A percentile compares a stretch with the other conserved stretches of the same genome.
These are phyloP conservation scores for Chrysotoxum bicinctum DNA, from an alignment of 2,888 invertebrate species.

Conservation along the genomic window DNA sequence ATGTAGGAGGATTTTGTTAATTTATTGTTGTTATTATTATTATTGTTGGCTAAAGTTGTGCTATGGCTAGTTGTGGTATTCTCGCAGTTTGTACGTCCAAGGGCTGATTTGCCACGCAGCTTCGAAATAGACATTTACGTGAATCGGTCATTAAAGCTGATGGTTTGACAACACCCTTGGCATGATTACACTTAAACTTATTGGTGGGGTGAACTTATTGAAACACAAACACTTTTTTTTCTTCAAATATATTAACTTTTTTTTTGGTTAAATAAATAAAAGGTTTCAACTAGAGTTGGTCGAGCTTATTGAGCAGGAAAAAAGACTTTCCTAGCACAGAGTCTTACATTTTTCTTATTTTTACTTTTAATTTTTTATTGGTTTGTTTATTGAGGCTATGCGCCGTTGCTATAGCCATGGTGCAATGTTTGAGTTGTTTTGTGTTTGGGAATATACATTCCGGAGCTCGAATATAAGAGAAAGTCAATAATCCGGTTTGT, in stretches of 20 bases:
- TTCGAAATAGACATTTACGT: conserved; percentile 79
- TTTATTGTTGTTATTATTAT: conserved; percentile 49
- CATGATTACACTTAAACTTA: conserved; percentile 31
- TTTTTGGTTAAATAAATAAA: background rate
- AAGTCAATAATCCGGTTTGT: conserved; percentile 32
- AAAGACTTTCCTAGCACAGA: conserved; percentile 42
- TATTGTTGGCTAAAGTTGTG: conserved; percentile 69
- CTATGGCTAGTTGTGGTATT: conserved; percentile 55
- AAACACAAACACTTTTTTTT: background rate
- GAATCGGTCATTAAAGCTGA: conserved; percentile 56
- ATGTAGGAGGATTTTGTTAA: conserved; percentile 74
- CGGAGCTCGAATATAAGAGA: background rate
- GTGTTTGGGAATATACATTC: conserved; percentile 35
- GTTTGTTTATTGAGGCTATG: conserved; percentile 82
- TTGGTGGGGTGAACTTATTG: background rate
- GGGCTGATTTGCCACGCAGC: conserved; percentile 78
- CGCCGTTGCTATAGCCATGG: conserved; percentile 79
- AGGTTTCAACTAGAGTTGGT: background rate
- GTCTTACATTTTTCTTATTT: conserved; percentile 62
- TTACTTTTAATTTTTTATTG: conserved; percentile 77
- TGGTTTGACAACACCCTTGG: conserved; percentile 65
- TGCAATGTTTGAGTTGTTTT: conserved; percentile 18
- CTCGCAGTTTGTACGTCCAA: conserved; percentile 74
- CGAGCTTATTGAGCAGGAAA: conserved; percentile 11
- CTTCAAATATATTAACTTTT: background rate